phyloP scores from a whole-genome alignment of 92 coral and sea anemone species.

The Palythoa heliodiscus region DNA sequence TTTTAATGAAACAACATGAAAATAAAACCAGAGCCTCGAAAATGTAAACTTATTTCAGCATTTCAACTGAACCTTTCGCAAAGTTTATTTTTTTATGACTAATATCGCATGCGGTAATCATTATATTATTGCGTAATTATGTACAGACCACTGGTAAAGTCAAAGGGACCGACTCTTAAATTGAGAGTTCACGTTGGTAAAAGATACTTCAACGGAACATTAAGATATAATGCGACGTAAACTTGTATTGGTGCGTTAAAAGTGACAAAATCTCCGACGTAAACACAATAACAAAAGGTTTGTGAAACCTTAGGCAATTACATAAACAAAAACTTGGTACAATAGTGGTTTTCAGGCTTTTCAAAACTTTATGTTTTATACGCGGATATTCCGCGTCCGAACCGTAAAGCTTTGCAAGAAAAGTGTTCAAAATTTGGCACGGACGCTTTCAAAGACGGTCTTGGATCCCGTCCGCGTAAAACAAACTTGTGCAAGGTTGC shows the following conservation, averaged over 20 bases:
- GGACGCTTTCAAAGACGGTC: background rate
- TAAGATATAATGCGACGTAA: background rate
- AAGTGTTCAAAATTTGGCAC: too few relatives aligned
- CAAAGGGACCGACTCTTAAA: background rate
- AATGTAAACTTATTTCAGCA: too few relatives aligned
- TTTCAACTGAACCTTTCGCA: too few relatives aligned
- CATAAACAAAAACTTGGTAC: background rate
- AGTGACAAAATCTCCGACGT: background rate
- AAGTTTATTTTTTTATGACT: too few relatives aligned
- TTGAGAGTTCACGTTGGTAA: background rate
- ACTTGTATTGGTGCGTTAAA: background rate
- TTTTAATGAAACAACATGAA: too few relatives aligned
- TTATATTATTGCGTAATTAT: too few relatives aligned
- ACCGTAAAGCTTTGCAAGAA: too few relatives aligned
- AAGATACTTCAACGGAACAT: background rate
- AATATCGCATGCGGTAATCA: background rate
- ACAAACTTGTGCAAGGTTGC: too few relatives aligned
- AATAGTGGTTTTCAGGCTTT: background rate
- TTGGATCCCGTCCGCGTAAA: background rate
- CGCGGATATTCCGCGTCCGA: too few relatives aligned
- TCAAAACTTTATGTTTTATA: too few relatives aligned
- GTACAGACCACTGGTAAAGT: background rate
- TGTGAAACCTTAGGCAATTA: background rate
- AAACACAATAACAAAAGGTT: background rate
- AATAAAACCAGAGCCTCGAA: too few relatives aligned